Evolutionary conservation across 2,113 vertebrate genomes (phyloP), one percentile per base, ranked within the genome.

Genomic region (Psittacus erithacus): DNA sequence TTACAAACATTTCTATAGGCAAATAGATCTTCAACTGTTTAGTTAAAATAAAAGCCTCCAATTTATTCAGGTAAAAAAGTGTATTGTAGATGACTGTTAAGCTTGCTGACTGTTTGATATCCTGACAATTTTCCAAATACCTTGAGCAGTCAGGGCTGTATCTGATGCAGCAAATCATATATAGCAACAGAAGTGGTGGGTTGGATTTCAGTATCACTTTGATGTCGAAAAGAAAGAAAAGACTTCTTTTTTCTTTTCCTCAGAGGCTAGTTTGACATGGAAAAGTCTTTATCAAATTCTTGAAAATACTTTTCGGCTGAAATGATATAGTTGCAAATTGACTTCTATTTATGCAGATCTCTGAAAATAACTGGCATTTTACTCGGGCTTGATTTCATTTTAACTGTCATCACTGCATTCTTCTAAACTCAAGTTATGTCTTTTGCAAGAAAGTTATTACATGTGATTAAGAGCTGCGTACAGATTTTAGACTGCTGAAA

Each of bases 381-480:
- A 81, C 77, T 95, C 20, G 22, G 67, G 10, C 9, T 90, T 96
- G 86, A 50, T 71, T 91, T 82, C 5, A 9, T 64, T 91, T 81
- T 81, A 96, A 60, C 94, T 92, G 92, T 96, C 91, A 93, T 93
- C 86, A 29, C 94, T 93, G 50, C 80, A 68, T 88, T 78, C 79
- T 94, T 90, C 80, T 90, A 67, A 94, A 88, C 39, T 93, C 60
- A 59, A 90, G 25, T 59, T 64, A 70, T 90, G 39, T 88, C 71
- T 94, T 94, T 67, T 93, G 50, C 79, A 78, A 65, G 73, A 80
- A 90, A 93, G 64, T 71, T 90, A 86, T 90, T 95, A 70, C 41
- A 69, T 88, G 68, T 69, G 44, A 88, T 97, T 93, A 94, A 70
- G 82, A 88, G 46, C 59, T 83, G 59, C 0, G 0, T 92, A 46